phyloP scores from a whole-genome alignment of 2,888 invertebrate genomes.

The Napeogenes inachia region DNA sequence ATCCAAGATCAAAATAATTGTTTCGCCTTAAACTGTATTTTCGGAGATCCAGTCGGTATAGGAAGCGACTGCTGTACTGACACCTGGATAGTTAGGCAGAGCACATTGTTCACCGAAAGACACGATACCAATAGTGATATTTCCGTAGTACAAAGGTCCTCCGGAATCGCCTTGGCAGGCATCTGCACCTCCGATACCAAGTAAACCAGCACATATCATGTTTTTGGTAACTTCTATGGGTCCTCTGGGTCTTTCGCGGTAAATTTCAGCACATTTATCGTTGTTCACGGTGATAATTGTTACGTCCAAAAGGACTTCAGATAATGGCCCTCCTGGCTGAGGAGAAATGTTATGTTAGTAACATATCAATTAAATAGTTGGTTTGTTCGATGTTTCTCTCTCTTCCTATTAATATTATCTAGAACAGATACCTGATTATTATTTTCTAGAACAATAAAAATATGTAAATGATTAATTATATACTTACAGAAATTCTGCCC shows the following conservation, averaged over 20 bases:
- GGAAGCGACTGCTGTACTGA: conserved; percentile 53
- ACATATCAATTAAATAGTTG: no score
- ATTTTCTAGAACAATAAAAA: no score
- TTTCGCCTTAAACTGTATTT: conserved; percentile 6
- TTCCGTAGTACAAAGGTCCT: conserved; percentile 37
- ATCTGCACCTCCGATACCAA: conserved; percentile 47
- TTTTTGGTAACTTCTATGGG: conserved; percentile 44
- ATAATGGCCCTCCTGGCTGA: conserved; percentile 30
- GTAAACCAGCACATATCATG: conserved; percentile 59
- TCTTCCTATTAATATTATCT: no score
- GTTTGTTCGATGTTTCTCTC: no score
- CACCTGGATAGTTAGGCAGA: conserved; percentile 54
- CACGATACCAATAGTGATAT: conserved; percentile 54
- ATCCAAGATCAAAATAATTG: not conserved
- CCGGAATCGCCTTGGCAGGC: conserved; percentile 51
- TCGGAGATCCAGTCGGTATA: conserved; percentile 28
- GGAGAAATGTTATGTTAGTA: conserved; percentile 3
- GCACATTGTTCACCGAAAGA: conserved; percentile 64
- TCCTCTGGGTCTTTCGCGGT: conserved; percentile 33
- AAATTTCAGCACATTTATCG: conserved; percentile 46
- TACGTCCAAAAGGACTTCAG: conserved; percentile 43
- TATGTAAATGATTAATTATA: not conserved
- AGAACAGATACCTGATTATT: no score
- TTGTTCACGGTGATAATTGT: conserved; percentile 48
- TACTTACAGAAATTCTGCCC: conserved; percentile 45